A percentile compares a stretch with the other conserved stretches of the same genome.
These are phyloP conservation scores for Chroicocephalus ridibundus DNA, from an alignment of 2,113 vertebrate genomes.

Conservation along the genomic window DNA sequence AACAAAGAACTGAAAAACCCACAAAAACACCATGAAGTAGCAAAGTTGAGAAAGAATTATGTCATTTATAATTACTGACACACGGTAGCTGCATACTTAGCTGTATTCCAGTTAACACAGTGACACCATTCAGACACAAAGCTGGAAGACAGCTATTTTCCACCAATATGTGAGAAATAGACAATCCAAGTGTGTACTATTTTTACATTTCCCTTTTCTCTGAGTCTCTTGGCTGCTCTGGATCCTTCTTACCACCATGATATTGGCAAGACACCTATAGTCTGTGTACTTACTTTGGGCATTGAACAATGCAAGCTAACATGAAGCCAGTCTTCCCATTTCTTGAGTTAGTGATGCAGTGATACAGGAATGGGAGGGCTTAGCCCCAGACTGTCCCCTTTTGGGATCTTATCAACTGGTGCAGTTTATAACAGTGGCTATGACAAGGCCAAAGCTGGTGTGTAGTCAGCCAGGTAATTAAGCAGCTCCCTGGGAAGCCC, in stretches of 20 bases:
- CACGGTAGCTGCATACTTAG: neutral
- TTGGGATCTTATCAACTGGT: neutral
- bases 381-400: neutral
- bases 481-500: neutral
- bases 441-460: neutral
- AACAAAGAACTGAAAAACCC: neutral
- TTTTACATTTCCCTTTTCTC: neutral
- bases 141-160: neutral
- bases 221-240: neutral
- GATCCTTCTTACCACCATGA: neutral
- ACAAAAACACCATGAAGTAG: neutral
- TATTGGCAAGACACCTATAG: neutral
- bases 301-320: fast-evolving
- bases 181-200: neutral
- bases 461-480: neutral
- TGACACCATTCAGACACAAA: neutral
- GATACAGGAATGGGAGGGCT: neutral
- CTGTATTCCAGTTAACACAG: neutral
- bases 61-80: neutral
- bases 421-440: neutral
- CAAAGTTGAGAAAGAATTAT: neutral
- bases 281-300: neutral
- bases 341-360: neutral
- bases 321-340: neutral
- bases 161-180: neutral